phyloP scores from a whole-genome alignment of 2,797 vertebrate species.

The Pagetopsis macropterus region DNA sequence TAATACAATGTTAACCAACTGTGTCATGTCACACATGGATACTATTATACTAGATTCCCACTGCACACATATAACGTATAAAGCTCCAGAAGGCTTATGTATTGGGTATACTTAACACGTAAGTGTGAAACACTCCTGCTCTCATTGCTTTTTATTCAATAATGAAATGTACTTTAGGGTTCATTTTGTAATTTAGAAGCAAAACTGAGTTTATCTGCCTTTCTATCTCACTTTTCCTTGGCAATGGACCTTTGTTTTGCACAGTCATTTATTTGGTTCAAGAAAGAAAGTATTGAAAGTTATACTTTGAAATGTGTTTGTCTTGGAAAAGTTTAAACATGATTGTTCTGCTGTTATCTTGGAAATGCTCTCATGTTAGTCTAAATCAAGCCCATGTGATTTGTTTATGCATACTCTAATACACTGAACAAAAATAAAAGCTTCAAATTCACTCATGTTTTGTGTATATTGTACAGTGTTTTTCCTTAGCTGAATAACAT shows the following conservation, averaged over 20 bases:
- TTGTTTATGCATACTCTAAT: slow-evolving; percentile 54
- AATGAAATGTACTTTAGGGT: slow-evolving; percentile 13
- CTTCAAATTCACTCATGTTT: slow-evolving; percentile 30
- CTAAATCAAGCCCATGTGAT: slow-evolving; percentile 32
- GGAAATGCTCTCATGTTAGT: slow-evolving; percentile 36
- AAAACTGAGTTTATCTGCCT: not conserved
- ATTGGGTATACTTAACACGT: not conserved
- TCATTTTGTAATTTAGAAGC: not conserved
- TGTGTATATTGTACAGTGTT: slow-evolving; percentile 1
- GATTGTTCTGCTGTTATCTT: slow-evolving; percentile 13
- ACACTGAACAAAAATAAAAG: slow-evolving; percentile 55
- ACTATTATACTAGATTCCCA: slow-evolving; percentile 8
- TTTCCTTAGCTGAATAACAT: not conserved
- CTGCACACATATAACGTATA: slow-evolving; percentile 7
- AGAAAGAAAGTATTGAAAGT: slow-evolving; percentile 34
- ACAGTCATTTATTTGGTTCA: slow-evolving; percentile 14
- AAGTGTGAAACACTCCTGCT: slow-evolving; percentile 8
- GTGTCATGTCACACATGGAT: slow-evolving; percentile 36
- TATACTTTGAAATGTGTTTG: not conserved
- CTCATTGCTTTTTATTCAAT: slow-evolving; percentile 14
- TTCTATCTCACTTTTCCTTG: slow-evolving; percentile 25
- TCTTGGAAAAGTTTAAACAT: slow-evolving; percentile 22
- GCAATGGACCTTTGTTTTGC: slow-evolving; percentile 27
- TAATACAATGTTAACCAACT: slow-evolving; percentile 56
- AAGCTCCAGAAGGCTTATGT: slow-evolving; percentile 19